Conservation (phyloP, 2,797 vertebrate species). For the Chelmon rostratus region DNA sequence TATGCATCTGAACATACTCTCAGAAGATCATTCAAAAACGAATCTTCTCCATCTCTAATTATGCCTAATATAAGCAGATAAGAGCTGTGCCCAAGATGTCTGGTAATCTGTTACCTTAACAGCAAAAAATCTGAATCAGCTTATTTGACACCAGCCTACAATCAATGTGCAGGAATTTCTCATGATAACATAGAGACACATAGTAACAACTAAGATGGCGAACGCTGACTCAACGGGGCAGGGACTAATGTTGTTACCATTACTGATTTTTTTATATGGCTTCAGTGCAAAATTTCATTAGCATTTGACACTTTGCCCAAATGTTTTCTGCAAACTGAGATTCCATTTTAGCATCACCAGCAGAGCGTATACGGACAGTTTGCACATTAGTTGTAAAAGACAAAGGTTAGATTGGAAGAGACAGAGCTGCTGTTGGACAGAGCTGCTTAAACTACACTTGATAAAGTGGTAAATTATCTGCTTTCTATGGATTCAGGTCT, state of each 20-base stretch:
- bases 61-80: constrained; percentile 73
- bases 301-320: neutral
- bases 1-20: constrained; percentile 75
- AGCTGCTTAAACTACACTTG: neutral
- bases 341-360: neutral
- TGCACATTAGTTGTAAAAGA: constrained; percentile 11
- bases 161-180: constrained; percentile 1
- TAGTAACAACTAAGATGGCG: neutral
- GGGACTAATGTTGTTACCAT: neutral
- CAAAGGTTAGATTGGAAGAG: constrained; percentile 7
- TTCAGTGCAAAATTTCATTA: constrained; percentile 5
- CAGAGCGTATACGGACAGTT: constrained; percentile 5
- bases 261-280: neutral
- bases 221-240: neutral
- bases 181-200: neutral
- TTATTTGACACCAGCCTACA: constrained; percentile 26
- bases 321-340: constrained; percentile 24
- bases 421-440: constrained; percentile 15
- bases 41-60: constrained; percentile 79
- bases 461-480: no score
- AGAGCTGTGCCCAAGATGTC: constrained; percentile 47
- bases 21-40: constrained; percentile 72
- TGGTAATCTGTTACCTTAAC: constrained; percentile 53
- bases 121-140: constrained; percentile 27
- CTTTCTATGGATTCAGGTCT: neutral